Evolutionary conservation across 1,140 invertebrate species (phyloP), one percentile per base, ranked within the genome.

Genomic region (Zophobas atratus): DNA sequence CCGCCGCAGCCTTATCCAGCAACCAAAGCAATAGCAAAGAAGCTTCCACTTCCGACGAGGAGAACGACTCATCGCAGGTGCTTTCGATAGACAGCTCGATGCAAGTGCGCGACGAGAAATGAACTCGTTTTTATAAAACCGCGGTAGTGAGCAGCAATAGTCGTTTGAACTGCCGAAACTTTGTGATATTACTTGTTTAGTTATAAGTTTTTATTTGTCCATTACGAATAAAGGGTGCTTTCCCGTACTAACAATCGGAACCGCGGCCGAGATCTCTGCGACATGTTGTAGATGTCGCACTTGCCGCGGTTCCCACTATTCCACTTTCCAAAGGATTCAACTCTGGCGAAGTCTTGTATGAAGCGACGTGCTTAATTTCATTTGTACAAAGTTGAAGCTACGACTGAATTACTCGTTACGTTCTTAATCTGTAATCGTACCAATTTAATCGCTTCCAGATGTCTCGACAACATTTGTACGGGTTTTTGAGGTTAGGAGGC

Each of bases 1-100:
- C 80, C 38, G 77, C 82, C 43, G 60, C 77, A 6, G 43, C 56
- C 49, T 38, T 77, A 41, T 72, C 75, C 43, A 79, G 36, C 57
- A 63, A 8, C 75, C 51, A 38, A 53, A 75, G 49, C 56, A 51
- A 46, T 39, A 51, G 46, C 49, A 48, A 77, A 35, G 43, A 71
- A 53, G 56, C 33, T 39, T 74, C 78, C 1, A 60, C 51, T 38
- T 76, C 77, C 20, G 51, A 63, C 20, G 77, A 78, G 3, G 73
- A 56, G n/a, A 33, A 53, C 56, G 77, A 75, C 60, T 70, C 60
- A 20, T 70, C 53, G 41, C 74, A 73, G 48, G 63, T 73, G 78
- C 77, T 77, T 77, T 77, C 76, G 6, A 49, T 71, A 46, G 71
- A 80, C 36, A 57, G 34, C 43, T 57, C 55, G 20, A 20, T 20